Conservation (phyloP, 1,140 invertebrate species). For the Drosophila lacteicornis region DNA sequence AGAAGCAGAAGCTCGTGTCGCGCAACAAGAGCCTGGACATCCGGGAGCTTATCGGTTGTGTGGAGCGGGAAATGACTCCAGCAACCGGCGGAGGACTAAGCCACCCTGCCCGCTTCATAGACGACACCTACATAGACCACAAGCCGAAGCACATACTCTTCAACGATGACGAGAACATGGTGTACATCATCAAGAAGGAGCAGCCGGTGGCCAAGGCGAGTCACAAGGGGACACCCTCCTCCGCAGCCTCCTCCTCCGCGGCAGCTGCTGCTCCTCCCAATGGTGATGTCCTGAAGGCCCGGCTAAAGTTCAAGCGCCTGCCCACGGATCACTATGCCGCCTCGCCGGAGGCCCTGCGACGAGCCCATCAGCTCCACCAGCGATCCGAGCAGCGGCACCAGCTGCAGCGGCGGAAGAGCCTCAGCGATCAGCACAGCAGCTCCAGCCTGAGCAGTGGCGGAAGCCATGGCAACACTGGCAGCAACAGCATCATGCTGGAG, state of each 20-base stretch:
- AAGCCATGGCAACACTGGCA: constrained; percentile 4
- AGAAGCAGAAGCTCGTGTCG: constrained; percentile 65
- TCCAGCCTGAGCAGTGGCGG: constrained; percentile 68
- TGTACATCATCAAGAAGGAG: constrained; percentile 82
- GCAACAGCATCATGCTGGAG: constrained; percentile 60
- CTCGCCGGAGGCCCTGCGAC: constrained; percentile 69
- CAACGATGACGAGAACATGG: constrained; percentile 80
- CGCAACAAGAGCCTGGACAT: constrained; percentile 82
- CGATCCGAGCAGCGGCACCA: constrained; percentile 61
- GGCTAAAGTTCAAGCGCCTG: constrained; percentile 75
- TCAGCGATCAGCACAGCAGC: constrained; percentile 67
- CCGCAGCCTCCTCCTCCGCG: background rate
- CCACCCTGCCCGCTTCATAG: constrained; percentile 63
- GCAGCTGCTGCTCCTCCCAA: constrained; percentile 4
- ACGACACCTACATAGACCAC: constrained; percentile 81
- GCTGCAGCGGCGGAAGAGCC: constrained; percentile 68
- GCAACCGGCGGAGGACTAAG: background rate
- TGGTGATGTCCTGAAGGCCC: constrained; percentile 68
- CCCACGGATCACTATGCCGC: constrained; percentile 61
- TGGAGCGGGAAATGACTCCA: constrained; percentile 62
- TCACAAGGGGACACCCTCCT: constrained; percentile 21
- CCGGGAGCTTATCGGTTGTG: constrained; percentile 71
- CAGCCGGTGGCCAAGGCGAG: constrained; percentile 65
- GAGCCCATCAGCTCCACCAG: constrained; percentile 62
- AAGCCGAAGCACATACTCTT: constrained; percentile 81